Evolutionary conservation across 2,888 invertebrate species (phyloP).

Genomic region (Mimachlamys varia): DNA sequence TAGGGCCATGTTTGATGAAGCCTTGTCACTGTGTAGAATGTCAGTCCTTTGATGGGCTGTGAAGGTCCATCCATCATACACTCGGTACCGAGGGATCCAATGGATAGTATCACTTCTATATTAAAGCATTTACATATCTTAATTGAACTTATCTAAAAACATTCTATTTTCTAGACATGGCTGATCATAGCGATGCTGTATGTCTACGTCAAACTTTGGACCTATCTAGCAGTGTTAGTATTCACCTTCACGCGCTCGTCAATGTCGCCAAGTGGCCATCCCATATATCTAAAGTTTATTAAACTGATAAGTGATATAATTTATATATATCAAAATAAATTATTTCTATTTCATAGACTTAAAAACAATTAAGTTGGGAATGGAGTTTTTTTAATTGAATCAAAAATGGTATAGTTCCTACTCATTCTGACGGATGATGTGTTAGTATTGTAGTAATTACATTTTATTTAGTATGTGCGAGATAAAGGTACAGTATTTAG

Average conservation of each 20-base stretch:
- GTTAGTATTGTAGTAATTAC: too few relatives aligned
- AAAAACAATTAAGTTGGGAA: too few relatives aligned
- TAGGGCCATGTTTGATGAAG: background rate
- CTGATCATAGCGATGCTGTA: background rate
- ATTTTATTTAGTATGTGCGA: too few relatives aligned
- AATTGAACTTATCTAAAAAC: background rate
- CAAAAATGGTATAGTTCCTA: too few relatives aligned
- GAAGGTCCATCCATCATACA: background rate
- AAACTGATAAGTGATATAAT: too few relatives aligned
- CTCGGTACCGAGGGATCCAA: background rate
- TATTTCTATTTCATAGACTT: too few relatives aligned
- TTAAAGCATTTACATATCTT: conserved; percentile 13
- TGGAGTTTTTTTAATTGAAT: too few relatives aligned
- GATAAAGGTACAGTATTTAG: background rate
- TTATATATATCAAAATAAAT: too few relatives aligned
- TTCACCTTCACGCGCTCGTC: too few relatives aligned
- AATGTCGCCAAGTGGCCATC: too few relatives aligned
- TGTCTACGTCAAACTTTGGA: background rate
- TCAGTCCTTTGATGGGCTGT: background rate
- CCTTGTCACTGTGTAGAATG: background rate
- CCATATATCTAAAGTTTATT: too few relatives aligned
- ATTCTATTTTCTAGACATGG: background rate
- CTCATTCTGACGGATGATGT: too few relatives aligned
- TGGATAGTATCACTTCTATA: background rate
- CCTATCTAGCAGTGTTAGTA: background rate